Conservation (phyloP, 2,113 vertebrate species). For the Peromyscus maniculatus region DNA sequence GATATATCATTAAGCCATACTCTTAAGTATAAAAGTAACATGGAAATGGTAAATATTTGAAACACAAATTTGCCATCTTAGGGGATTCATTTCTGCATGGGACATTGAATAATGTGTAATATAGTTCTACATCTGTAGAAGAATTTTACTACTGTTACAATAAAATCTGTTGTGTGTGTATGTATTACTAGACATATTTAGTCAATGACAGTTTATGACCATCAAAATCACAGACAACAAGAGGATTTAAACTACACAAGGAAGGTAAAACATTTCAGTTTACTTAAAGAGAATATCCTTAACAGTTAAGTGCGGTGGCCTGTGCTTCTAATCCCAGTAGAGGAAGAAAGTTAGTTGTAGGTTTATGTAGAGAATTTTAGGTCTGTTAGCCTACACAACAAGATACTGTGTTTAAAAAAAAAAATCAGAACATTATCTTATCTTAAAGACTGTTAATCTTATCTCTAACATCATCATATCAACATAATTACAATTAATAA, state of each 20-base stretch:
- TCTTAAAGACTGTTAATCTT: neutral
- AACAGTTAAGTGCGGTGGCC: neutral
- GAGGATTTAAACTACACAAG: neutral
- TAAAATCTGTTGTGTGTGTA: neutral
- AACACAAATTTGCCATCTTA: neutral
- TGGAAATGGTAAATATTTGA: neutral
- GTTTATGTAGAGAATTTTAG: neutral
- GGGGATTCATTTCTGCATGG: neutral
- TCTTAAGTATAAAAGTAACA: neutral
- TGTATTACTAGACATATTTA: neutral
- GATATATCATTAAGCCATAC: neutral
- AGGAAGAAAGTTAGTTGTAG: neutral
- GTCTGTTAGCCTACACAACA: neutral
- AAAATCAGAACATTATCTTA: too few species aligned
- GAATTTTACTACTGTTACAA: neutral
- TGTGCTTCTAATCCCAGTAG: too few species aligned
- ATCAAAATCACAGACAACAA: neutral
- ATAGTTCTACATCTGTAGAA: neutral
- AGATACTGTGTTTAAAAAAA: neutral
- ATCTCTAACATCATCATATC: neutral
- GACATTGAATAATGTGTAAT: neutral
- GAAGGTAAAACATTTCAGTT: neutral
- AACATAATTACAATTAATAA: neutral
- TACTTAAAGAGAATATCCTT: neutral
- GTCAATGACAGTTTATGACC: neutral